Evolutionary conservation across 2,797 vertebrate genomes (phyloP).

Genomic region (Distichodus sexfasciatus): DNA sequence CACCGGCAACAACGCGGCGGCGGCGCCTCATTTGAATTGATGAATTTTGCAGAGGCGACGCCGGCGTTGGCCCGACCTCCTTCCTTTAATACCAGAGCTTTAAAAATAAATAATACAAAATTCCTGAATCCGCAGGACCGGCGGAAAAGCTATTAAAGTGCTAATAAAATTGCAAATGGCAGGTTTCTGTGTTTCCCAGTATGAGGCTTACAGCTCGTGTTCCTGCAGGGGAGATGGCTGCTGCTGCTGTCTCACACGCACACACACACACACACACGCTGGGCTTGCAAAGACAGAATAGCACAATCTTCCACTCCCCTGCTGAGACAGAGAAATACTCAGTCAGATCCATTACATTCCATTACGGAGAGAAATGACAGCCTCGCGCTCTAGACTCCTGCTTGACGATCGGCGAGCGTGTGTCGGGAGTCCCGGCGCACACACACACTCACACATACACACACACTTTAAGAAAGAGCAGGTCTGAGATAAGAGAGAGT

Average conservation of each 20-base stretch:
- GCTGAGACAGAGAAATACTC: constrained; percentile 67
- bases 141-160: constrained; percentile 71
- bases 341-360: constrained; percentile 72
- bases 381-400: constrained; percentile 25
- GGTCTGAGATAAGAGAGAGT: not conserved
- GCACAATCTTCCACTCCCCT: constrained; percentile 47
- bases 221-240: constrained; percentile 39
- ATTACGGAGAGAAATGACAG: constrained; percentile 65
- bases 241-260: constrained; percentile 51
- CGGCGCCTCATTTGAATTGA: constrained; percentile 64
- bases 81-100: constrained; percentile 68
- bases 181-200: constrained; percentile 60
- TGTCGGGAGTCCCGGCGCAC: too few species aligned
- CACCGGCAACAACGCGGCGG: constrained; percentile 47
- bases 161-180: constrained; percentile 76
- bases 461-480: not conserved
- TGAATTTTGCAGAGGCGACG: constrained; percentile 69
- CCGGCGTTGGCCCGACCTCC: constrained; percentile 66
- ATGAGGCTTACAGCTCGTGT: constrained; percentile 57
- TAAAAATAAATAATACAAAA: constrained; percentile 46
- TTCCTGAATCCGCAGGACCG: constrained; percentile 63
- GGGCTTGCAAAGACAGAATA: constrained; percentile 59
- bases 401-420: too few species aligned
- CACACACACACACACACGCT: constrained; percentile 37
- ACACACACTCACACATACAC: too few species aligned